A percentile compares a stretch with the other conserved stretches of the same genome.
These are phyloP conservation scores for Shinisaurus crocodilurus DNA, from an alignment of 2,113 vertebrate species.

Conservation along the genomic window DNA sequence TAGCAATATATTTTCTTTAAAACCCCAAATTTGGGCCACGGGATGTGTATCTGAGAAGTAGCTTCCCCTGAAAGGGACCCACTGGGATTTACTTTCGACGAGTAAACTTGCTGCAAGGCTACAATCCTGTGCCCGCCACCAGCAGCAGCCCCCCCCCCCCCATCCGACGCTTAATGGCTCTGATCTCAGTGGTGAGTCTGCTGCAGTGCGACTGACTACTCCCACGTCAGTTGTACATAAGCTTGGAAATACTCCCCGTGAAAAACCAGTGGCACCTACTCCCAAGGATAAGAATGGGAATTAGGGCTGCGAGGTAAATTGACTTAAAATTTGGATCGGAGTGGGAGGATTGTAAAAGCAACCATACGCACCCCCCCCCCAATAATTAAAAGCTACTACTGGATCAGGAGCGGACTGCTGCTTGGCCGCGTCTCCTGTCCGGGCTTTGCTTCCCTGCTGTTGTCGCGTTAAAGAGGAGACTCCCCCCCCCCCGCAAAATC, in stretches of 20 bases:
- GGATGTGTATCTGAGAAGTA: background rate
- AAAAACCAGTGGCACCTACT: background rate
- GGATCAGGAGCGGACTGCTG: background rate
- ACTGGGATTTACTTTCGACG: background rate
- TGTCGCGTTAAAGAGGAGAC: no score
- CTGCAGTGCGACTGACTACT: background rate
- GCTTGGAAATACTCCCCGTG: background rate
- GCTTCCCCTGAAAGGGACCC: no score
- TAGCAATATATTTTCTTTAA: no score
- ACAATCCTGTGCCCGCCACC: background rate
- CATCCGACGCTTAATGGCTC: background rate
- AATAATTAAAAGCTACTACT: background rate
- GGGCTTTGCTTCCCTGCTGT: background rate
- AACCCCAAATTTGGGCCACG: background rate
- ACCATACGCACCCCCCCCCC: no score
- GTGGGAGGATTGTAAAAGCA: background rate
- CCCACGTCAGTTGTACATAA: background rate
- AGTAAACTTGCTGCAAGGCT: background rate
- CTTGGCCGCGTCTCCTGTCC: background rate
- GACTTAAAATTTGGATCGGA: background rate
- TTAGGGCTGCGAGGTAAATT: background rate
- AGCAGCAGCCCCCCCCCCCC: background rate
- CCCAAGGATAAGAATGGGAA: background rate
- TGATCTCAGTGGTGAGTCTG: background rate
- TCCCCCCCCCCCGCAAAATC: background rate